Percentiles rank a stretch among this genome's conserved stretches.
Conservation (phyloP, 1,140 invertebrate genomes). For the Pantala flavescens region DNA sequence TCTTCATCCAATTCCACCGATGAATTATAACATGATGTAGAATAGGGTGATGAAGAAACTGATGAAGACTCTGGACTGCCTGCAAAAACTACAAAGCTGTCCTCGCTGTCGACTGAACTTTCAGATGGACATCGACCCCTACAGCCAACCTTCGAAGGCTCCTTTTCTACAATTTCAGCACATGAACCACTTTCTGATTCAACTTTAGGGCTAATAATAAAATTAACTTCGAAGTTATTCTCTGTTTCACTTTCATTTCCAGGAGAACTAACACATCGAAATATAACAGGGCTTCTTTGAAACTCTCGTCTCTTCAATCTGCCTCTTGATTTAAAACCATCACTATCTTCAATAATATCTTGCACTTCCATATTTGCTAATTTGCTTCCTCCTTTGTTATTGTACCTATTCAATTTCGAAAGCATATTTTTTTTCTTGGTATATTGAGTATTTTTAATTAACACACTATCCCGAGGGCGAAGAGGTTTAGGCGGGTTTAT, state of each 20-base stretch:
- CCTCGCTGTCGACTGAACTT: conserved; percentile 35
- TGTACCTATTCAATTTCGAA: not conserved
- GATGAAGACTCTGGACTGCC: conserved; percentile 6
- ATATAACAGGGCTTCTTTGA: not conserved
- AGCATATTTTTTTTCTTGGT: not conserved
- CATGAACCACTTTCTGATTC: not conserved
- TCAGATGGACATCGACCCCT: conserved; percentile 29
- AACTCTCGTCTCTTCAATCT: not conserved
- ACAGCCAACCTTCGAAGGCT: conserved; percentile 17
- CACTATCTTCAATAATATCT: not conserved
- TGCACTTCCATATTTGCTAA: not conserved
- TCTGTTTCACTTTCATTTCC: not conserved
- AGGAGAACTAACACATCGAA: not conserved
- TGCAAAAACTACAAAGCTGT: conserved; percentile 35
- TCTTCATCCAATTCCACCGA: conserved; percentile 19
- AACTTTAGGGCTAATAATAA: not conserved
- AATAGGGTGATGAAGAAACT: not conserved
- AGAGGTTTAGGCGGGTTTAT: not conserved
- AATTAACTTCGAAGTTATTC: not conserved
- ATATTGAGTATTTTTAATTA: not conserved
- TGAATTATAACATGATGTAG: conserved; percentile 20
- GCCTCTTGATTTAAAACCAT: not conserved
- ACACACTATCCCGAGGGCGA: not conserved
- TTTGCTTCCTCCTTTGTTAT: not conserved
- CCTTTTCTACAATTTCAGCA: not conserved